Percentiles rank a stretch among this genome's conserved stretches.
Evolutionary conservation across 2,797 vertebrate species (phyloP).

Genomic region (Channallabes apus): DNA sequence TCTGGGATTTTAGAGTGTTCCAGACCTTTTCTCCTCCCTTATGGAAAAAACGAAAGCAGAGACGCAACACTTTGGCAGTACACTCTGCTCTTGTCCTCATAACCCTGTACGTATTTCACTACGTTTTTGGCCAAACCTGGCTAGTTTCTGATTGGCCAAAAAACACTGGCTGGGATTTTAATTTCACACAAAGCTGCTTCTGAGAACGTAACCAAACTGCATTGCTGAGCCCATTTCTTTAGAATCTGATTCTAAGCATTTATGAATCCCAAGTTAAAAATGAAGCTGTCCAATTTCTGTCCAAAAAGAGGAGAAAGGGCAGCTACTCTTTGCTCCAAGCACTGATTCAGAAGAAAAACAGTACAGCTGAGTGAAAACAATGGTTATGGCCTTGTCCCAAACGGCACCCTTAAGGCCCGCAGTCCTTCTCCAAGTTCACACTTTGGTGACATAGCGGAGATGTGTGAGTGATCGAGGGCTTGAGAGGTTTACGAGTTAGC

Average conservation of each 20-base stretch:
- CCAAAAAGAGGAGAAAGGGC: background rate
- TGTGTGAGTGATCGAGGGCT: background rate
- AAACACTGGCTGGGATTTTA: constrained; percentile 13
- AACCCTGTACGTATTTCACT: constrained; percentile 20
- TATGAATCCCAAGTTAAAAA: constrained; percentile 24
- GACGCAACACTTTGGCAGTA: constrained; percentile 21
- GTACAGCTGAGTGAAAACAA: constrained; percentile 1
- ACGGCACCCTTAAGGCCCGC: background rate
- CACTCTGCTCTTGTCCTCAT: constrained; percentile 32
- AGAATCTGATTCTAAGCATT: constrained; percentile 3
- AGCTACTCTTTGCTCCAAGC: background rate
- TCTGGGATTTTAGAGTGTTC: constrained; percentile 36
- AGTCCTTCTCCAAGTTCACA: constrained; percentile 6
- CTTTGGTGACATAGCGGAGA: constrained; percentile 3
- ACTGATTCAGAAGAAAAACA: constrained; percentile 3
- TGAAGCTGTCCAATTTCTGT: constrained; percentile 20
- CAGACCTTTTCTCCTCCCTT: constrained; percentile 14
- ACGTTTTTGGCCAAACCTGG: constrained; percentile 6
- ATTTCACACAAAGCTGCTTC: constrained; percentile 12
- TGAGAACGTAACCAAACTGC: constrained; percentile 22
- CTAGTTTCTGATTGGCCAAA: background rate
- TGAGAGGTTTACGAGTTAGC: constrained; percentile 21
- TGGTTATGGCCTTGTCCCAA: background rate
- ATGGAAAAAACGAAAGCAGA: background rate
- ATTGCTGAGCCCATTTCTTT: background rate